phyloP scores from a whole-genome alignment of 2,797 vertebrate genomes.

The Corythornis leucogaster region DNA sequence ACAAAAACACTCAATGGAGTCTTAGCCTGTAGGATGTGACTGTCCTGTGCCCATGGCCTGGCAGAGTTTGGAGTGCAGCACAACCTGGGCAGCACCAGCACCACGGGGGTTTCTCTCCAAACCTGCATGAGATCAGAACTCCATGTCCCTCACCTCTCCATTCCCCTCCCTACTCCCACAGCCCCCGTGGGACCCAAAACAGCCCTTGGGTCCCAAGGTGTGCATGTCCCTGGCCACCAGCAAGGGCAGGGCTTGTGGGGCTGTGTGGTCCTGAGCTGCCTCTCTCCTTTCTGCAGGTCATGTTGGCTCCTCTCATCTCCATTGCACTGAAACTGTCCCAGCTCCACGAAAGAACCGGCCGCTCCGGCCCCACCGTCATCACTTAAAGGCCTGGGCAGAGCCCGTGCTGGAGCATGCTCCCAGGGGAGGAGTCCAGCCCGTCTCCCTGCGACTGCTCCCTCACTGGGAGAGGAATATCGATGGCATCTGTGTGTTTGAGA shows the following conservation, averaged over 20 bases:
- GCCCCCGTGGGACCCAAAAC: not conserved
- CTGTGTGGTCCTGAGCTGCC: not conserved
- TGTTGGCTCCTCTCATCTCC: conserved; percentile 94
- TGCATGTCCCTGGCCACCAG: fast-evolving
- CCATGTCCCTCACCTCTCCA: not conserved
- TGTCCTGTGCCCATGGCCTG: fast-evolving
- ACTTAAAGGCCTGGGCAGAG: conserved; percentile 80
- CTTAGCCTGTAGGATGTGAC: not conserved
- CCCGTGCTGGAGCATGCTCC: not conserved
- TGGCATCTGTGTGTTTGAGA: conserved; percentile 25
- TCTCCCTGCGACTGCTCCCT: not conserved
- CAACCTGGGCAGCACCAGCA: not conserved
- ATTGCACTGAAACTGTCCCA: conserved; percentile 94
- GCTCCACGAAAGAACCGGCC: conserved; percentile 90
- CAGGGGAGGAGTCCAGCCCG: not conserved
- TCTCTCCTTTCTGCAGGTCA: conserved; percentile 82
- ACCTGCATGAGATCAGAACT: not conserved
- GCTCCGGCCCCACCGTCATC: conserved; percentile 92
- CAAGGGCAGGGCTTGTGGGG: fast-evolving
- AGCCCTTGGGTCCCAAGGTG: not conserved
- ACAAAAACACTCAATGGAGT: not conserved
- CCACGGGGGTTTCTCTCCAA: not conserved
- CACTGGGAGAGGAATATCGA: not conserved
- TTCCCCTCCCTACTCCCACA: not conserved
- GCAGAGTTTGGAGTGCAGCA: fast-evolving